phyloP scores from a whole-genome alignment of 2,888 invertebrate genomes.

The Pyrgus malvae region DNA sequence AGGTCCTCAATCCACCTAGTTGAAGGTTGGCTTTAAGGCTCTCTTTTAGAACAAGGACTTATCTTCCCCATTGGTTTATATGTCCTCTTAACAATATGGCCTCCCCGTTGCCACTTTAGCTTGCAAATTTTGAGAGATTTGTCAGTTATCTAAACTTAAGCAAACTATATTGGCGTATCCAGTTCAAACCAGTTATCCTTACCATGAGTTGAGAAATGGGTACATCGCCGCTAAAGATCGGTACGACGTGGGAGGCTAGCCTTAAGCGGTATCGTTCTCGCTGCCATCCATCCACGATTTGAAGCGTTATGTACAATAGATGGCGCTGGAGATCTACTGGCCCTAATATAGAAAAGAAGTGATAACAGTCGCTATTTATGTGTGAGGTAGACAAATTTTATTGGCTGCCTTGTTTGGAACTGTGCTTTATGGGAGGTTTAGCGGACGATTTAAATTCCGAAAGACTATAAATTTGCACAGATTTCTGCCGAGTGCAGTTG shows the following conservation, averaged over 20 bases:
- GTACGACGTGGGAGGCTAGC: conserved; percentile 61
- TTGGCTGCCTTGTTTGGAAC: not conserved
- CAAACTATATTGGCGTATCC: conserved; percentile 35
- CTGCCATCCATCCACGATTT: conserved; percentile 33
- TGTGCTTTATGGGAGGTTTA: too few species aligned
- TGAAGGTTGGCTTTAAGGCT: too few species aligned
- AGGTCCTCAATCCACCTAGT: too few species aligned
- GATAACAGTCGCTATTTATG: conserved; percentile 14
- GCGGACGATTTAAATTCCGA: too few species aligned
- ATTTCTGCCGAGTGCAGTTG: too few species aligned
- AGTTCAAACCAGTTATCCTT: conserved; percentile 37
- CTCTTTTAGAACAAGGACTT: too few species aligned
- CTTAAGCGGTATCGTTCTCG: conserved; percentile 36
- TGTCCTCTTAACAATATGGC: too few species aligned
- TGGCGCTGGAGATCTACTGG: conserved; percentile 31
- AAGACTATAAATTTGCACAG: too few species aligned
- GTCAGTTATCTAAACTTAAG: too few species aligned
- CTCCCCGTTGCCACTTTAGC: too few species aligned
- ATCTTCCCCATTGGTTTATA: too few species aligned
- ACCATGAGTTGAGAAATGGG: conserved; percentile 46
- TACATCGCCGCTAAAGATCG: conserved; percentile 56
- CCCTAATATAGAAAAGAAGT: conserved; percentile 10
- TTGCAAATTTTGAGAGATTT: too few species aligned
- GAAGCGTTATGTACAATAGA: conserved; percentile 35
- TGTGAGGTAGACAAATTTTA: not conserved